These are phyloP conservation scores for Rhabdomys pumilio DNA, from an alignment of 2,797 vertebrate species.

Conservation along the genomic window DNA sequence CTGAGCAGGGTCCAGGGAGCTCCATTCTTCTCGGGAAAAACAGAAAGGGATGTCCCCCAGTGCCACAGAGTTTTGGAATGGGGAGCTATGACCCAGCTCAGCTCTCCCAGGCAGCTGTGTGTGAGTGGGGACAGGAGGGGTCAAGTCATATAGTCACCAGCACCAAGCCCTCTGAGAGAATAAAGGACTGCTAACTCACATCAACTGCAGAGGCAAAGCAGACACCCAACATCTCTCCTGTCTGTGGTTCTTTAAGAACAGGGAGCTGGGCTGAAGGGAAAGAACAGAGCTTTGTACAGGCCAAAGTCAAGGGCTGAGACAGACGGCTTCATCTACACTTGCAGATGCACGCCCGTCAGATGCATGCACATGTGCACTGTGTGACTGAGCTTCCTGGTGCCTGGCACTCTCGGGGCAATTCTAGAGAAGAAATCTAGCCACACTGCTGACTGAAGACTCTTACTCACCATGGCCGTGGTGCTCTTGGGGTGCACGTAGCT, in stretches of 20 bases:
- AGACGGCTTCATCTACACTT: neutral
- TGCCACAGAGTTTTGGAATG: conserved; percentile 71
- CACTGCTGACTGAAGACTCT: neutral
- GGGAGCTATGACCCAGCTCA: conserved; percentile 27
- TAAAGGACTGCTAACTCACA: conserved; percentile 71
- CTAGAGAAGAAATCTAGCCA: neutral
- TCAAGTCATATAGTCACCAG: neutral
- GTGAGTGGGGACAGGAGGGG: neutral
- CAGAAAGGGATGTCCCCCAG: conserved; percentile 84
- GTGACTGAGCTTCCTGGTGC: neutral
- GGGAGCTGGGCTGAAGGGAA: conserved; percentile 70
- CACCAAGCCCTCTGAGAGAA: neutral
- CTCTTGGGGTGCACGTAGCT: conserved; percentile 6
- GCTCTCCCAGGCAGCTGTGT: neutral
- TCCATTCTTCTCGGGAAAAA: conserved; percentile 84
- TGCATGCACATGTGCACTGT: neutral
- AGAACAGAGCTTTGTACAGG: conserved; percentile 55
- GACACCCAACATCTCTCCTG: conserved; percentile 19
- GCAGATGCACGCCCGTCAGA: neutral
- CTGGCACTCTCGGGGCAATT: neutral
- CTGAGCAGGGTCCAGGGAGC: conserved; percentile 79
- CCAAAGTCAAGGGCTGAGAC: neutral
- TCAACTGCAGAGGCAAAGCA: conserved; percentile 34
- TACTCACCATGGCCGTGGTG: conserved; percentile 73
- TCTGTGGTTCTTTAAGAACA: conserved; percentile 59